These are phyloP conservation scores for Hoplias malabaricus DNA, from an alignment of 2,113 vertebrate genomes.

Conservation along the genomic window DNA sequence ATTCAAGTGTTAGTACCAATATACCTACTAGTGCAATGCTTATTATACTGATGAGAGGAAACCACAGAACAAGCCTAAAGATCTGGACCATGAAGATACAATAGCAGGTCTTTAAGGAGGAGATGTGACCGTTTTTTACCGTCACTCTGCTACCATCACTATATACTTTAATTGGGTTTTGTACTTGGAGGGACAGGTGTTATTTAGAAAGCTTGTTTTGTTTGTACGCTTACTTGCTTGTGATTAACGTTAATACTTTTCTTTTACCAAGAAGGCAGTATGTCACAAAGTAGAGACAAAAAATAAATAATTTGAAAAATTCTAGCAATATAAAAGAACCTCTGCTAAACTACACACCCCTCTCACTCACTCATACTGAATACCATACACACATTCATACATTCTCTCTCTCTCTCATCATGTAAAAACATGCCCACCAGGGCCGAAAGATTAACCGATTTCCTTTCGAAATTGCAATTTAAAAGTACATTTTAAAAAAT, in stretches of 20 bases:
- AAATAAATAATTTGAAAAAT: constrained; percentile 47
- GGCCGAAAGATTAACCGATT: too few species aligned
- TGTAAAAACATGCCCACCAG: too few species aligned
- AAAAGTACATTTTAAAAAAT: too few species aligned
- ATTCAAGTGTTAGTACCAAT: not conserved
- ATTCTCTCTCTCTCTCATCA: not conserved
- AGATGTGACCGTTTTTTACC: not conserved
- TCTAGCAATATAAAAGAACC: constrained; percentile 40
- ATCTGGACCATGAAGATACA: not conserved
- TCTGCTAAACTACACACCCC: not conserved
- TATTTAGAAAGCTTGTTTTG: not conserved
- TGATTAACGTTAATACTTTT: constrained; percentile 11
- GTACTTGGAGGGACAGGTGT: not conserved
- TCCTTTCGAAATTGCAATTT: too few species aligned
- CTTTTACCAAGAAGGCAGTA: not conserved
- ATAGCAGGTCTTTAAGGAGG: not conserved
- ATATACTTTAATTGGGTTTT: not conserved
- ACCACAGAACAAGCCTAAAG: not conserved
- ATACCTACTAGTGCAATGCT: not conserved
- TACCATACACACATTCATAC: not conserved
- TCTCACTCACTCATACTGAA: constrained; percentile 16
- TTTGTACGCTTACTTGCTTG: not conserved
- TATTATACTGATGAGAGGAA: not conserved
- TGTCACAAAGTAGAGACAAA: constrained; percentile 4
- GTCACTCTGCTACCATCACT: not conserved